These are phyloP conservation scores for Copidosoma aretas DNA, from an alignment of 2,888 invertebrate species.

Conservation along the genomic window DNA sequence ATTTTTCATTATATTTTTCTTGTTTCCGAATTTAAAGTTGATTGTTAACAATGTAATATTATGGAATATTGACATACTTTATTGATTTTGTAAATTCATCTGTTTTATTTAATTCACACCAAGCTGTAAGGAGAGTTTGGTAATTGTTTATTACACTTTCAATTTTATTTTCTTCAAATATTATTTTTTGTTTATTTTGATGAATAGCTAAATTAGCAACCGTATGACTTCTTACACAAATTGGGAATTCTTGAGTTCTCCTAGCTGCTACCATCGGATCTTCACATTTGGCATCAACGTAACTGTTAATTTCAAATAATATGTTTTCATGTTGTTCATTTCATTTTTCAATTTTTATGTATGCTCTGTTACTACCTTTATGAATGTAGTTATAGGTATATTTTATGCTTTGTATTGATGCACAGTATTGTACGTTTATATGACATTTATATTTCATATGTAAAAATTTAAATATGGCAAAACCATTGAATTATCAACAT, in stretches of 20 bases:
- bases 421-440: neutral
- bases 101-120: slow-evolving; percentile 26
- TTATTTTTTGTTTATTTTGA: slow-evolving; percentile 4
- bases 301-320: neutral
- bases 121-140: slow-evolving; percentile 19
- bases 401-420: neutral
- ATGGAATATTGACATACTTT: neutral
- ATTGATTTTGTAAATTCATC: neutral
- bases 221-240: slow-evolving; percentile 6
- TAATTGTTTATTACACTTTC: slow-evolving; percentile 18
- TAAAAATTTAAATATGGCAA: neutral
- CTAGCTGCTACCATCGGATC: slow-evolving; percentile 1
- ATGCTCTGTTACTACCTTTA: too few species aligned
- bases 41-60: neutral
- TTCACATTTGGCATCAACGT: neutral
- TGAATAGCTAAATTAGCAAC: neutral
- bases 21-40: neutral
- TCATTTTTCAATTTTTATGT: neutral
- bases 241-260: slow-evolving; percentile 2
- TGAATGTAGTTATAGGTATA: neutral
- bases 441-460: neutral
- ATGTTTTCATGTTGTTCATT: neutral
- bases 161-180: slow-evolving; percentile 33
- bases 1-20: neutral
- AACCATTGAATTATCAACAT: slow-evolving; percentile 1